Evolutionary conservation across 2,797 vertebrate species (phyloP), one percentile per base, ranked within the genome.

Genomic region (Crax fasciolata): DNA sequence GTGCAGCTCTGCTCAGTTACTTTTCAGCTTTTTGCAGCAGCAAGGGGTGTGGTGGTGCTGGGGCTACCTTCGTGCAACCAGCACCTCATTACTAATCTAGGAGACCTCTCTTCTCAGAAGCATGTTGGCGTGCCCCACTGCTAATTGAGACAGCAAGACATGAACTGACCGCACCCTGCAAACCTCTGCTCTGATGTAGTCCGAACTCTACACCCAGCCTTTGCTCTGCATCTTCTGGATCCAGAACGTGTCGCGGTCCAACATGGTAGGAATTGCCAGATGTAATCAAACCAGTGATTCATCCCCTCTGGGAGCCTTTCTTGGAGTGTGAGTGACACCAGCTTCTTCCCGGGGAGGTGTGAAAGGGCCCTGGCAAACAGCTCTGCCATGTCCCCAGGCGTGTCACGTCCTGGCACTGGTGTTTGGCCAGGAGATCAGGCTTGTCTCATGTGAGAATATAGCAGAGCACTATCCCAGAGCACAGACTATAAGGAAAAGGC

Each of bases 391-490:
- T 61, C 49, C 19, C 21, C 1, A 2, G 39, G 65, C 20, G 54
- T 71, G 75, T 75, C 19, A 3, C 13, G 72, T 67, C 65, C 68
- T 62, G 73, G 78, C 84, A 85, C 61, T 58, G 27, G 23, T 10
- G 20, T 62, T 93, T 93, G 76, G 76, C 77, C 76, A 46, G 25
- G 23, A 94, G 70, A 68, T 83, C 84, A 93, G 79, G 18, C 87
- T 81, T 65, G 48, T 68, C 62, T 90, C 58, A 39, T 72, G 70
- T 5, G 21, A 84, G 88, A 84, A 52, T 48, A n/a, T 23, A 57
- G 39, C 44, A 59, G 76, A 89, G 4, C 23, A 25, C 32, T 51
- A 11, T 24, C 5, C 2, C 3, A 71, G 65, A 87, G 38, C 11
- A 55, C 18, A 58, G 62, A 25, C 44, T 71, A 13, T 52, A 52